Base-by-base conservation (phyloP, 2,797 vertebrate species). In the Paratrypauchen microcephalus region DNA sequence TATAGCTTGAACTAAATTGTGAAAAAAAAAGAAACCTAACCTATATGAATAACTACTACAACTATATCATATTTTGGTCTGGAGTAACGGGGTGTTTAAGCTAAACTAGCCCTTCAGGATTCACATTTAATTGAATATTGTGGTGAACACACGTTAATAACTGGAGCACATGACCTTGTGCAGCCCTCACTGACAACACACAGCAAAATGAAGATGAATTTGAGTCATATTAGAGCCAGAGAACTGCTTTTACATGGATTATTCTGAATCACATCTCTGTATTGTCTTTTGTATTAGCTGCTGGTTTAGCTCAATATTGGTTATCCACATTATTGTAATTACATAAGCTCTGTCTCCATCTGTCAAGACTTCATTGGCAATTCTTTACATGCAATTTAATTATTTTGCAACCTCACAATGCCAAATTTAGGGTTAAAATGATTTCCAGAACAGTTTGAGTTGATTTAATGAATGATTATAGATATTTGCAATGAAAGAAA, bases 91-190 rank as follows among this genome's bases (percentile, higher is more conserved):
- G 15, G 50, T 12, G 50, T 8, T 32, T 54, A 47, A 23, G 18
- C 15, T 23, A 24, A n/a, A 16, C 28, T 24, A 24, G 50, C 64
- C 15, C 66, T 59, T 58, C 23, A 63, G 72, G 7, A 57, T 54
- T 71, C 23, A 23, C 36, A 13, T 2, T 15, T 52, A 36, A 55
- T 55, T 55, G 30, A 54, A 26, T 55, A 54, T 41, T 56, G 26
- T 67, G 69, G 8, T 54, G 56, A 61, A 72, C 71, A 80, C 28
- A 68, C 50, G 73, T 71, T 41, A 75, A 72, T 48, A 39, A 70
- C 78, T 76, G 24, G 50, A 60, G 28, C 55, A 28, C 30, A 48
- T 61, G 64, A 18, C 50, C n/a, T 50, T 26, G 62, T 3, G n/a
- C 26, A 47, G 63, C 68, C 71, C 57, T 16, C 47, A 2, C 30